Base-by-base conservation (phyloP, 2,797 vertebrate genomes). In the Tadarida brasiliensis region DNA sequence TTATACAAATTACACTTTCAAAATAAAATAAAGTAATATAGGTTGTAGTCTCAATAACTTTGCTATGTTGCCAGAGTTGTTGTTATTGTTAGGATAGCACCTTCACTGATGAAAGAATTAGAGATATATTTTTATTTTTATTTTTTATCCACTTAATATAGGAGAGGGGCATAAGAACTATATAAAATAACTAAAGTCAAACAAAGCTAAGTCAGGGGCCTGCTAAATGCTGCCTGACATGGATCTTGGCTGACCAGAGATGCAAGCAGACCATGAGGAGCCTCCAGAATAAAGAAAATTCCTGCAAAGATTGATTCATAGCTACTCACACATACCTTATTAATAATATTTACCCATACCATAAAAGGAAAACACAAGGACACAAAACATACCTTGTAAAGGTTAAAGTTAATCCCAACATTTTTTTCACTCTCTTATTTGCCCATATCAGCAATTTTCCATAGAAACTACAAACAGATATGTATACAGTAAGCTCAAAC, bases 1-100 rank as follows among this genome's bases (percentile, higher is more conserved):
- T 7, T 70, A 28, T 54, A 70, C 39, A 84, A 70, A 61, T 70
- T 77, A 22, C 59, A 59, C 28, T 78, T 85, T 85, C 33, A 78
- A 33, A 84, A 84, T 74, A 90, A n/a, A 83, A 83, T 67, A 82
- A 88, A 82, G 9, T 77, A 70, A 74, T 68, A 57, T 24, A 35
- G 77, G 35, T 47, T 67, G 9, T 76, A 19, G 17, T 39, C 54
- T 78, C n/a, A 61, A 44, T 85, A 54, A 61, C 33, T 90, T 77
- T 8, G 73, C 35, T 77, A 49, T 44, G n/a, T 39, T 90, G 61
- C 80, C 24, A 35, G 39, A 84, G 59, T 70, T 67, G 33, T 65
- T 80, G 57, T 74, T 35, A n/a, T 26, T 71, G 20, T 68, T 85
- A 61, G 7, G 24, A 67, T 83, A 84, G 68, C 70, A 83, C 17